A percentile compares a stretch with the other conserved stretches of the same genome.
phyloP scores from a whole-genome alignment of 2,797 vertebrate species.

The Eulemur coronatus region DNA sequence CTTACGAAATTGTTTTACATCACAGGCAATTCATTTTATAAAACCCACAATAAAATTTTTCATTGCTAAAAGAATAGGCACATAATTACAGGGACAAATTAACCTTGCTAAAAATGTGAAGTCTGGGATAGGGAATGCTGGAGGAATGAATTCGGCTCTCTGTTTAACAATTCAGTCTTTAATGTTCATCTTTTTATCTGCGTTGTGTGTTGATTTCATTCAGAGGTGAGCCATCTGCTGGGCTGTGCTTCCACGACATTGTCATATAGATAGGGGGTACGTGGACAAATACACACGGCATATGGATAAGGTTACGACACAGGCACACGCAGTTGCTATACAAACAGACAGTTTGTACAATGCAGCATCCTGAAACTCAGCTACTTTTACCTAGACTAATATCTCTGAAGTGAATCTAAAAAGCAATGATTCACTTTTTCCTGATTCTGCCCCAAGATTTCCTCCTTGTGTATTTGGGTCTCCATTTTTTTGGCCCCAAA shows the following conservation, averaged over 20 bases:
- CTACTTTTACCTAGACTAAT: neutral
- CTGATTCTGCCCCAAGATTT: constrained; percentile 35
- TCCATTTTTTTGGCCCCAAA: neutral
- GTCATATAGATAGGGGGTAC: neutral
- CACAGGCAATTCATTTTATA: constrained; percentile 35
- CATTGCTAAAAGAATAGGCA: constrained; percentile 19
- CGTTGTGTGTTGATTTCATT: neutral
- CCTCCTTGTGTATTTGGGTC: neutral
- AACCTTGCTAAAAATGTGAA: constrained; percentile 71
- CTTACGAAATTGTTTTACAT: constrained; percentile 51
- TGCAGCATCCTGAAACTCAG: neutral
- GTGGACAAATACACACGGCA: neutral
- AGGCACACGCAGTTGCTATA: neutral
- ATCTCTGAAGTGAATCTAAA: neutral
- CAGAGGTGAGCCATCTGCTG: constrained; percentile 64
- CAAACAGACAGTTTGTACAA: constrained; percentile 12
- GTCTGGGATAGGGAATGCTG: neutral
- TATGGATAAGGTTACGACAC: neutral
- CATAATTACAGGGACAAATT: constrained; percentile 61
- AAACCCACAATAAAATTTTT: constrained; percentile 57
- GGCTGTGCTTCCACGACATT: neutral
- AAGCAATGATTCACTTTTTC: neutral
- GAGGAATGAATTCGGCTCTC: neutral
- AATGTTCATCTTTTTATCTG: constrained; percentile 43
- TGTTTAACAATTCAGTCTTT: neutral